A percentile compares a stretch with the other conserved stretches of the same genome.
phyloP scores from a whole-genome alignment of 1,140 invertebrate genomes.

The Drosophila trapezifrons region DNA sequence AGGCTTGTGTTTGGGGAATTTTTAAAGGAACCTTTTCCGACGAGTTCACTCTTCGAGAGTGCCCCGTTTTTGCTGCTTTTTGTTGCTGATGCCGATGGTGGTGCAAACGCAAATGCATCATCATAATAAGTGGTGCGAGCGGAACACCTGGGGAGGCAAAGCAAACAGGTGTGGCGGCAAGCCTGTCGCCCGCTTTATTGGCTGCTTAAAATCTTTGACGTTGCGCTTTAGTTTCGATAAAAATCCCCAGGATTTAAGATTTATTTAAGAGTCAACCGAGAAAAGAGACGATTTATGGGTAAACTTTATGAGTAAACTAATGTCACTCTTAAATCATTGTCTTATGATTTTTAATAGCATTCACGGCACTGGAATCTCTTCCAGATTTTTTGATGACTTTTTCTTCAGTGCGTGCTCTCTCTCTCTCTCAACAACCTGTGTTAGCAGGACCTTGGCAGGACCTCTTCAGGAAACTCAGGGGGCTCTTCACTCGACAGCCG shows the following conservation, averaged over 20 bases:
- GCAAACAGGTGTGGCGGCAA: constrained; percentile 37
- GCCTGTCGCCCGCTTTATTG: constrained; percentile 31
- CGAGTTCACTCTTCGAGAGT: neutral
- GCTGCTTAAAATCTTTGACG: constrained; percentile 36
- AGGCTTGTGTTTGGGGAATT: too few relatives aligned
- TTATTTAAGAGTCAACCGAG: neutral
- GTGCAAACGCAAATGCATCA: constrained; percentile 44
- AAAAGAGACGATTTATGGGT: neutral
- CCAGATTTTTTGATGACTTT: constrained; percentile 1
- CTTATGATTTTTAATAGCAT: neutral
- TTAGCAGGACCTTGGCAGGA: constrained; percentile 40
- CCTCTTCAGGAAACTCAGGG: constrained; percentile 37
- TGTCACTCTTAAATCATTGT: neutral
- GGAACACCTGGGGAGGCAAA: constrained; percentile 10
- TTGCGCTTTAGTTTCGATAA: constrained; percentile 4
- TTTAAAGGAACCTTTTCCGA: too few relatives aligned
- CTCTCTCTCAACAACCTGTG: constrained; percentile 18
- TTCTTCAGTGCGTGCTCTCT: constrained; percentile 10
- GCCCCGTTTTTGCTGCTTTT: constrained; percentile 5
- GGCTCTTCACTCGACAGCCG: constrained; percentile 31
- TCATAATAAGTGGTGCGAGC: constrained; percentile 45
- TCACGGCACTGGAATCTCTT: too few relatives aligned
- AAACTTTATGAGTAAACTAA: neutral
- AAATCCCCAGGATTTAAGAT: neutral
- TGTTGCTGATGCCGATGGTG: constrained; percentile 27